Evolutionary conservation across 2,888 invertebrate species (phyloP).

Genomic region (Drosophila macrospina): DNA sequence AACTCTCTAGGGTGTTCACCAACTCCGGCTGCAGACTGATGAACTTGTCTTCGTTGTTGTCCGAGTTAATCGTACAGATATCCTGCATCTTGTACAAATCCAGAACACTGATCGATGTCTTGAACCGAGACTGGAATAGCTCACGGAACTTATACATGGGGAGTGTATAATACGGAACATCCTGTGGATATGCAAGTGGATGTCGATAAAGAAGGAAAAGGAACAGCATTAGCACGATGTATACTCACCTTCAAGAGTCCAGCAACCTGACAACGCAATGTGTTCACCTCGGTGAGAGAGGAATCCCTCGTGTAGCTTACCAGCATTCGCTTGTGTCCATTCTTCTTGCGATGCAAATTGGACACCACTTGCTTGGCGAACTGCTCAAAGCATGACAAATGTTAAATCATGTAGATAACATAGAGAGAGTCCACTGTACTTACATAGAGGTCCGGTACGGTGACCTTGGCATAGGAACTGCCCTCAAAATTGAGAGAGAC

Average conservation of each 20-base stretch:
- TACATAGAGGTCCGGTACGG: conserved; percentile 85
- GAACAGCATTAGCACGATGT: background rate
- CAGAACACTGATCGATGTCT: conserved; percentile 89
- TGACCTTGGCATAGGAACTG: conserved; percentile 84
- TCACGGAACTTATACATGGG: conserved; percentile 93
- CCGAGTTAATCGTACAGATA: conserved; percentile 90
- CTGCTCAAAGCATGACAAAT: conserved; percentile 36
- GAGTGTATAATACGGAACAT: conserved; percentile 90
- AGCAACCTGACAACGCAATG: conserved; percentile 89
- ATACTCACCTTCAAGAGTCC: conserved; percentile 87
- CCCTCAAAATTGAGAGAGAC: conserved; percentile 84
- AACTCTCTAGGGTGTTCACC: conserved; percentile 86
- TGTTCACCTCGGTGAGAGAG: conserved; percentile 87
- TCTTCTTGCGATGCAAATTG: conserved; percentile 91
- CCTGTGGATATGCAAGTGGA: conserved; percentile 83
- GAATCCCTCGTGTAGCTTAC: conserved; percentile 89
- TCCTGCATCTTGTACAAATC: conserved; percentile 91
- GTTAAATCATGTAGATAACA: too few relatives aligned
- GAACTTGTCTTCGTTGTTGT: conserved; percentile 89
- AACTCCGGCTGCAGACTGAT: conserved; percentile 89
- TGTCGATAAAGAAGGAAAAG: background rate
- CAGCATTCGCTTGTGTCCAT: conserved; percentile 92
- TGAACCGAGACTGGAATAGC: conserved; percentile 92
- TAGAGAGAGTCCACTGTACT: conserved; percentile 52
- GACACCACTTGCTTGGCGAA: conserved; percentile 90